A percentile compares a stretch with the other conserved stretches of the same genome.
These are phyloP conservation scores for Athrips mouffetella DNA, from an alignment of 2,888 invertebrate species.

Conservation along the genomic window DNA sequence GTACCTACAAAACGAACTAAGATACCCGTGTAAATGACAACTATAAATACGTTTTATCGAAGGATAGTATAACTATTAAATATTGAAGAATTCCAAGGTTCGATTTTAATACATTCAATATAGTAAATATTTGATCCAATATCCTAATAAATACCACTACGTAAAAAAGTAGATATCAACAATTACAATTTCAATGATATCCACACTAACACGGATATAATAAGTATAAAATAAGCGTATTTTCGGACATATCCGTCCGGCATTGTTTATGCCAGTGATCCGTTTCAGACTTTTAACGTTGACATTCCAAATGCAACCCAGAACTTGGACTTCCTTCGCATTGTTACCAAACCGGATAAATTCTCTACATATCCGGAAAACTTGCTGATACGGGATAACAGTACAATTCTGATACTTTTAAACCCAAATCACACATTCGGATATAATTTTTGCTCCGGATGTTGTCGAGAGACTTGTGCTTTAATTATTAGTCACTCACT, in stretches of 20 bases:
- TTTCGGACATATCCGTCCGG: constrained; percentile 67
- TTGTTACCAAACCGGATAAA: neutral
- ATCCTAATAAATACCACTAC: constrained; percentile 55
- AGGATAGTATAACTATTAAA: constrained; percentile 27
- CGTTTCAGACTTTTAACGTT: constrained; percentile 70
- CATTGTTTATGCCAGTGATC: constrained; percentile 55
- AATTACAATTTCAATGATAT: constrained; percentile 57
- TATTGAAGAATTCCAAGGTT: constrained; percentile 42
- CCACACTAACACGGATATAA: constrained; percentile 69
- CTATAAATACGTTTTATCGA: constrained; percentile 27
- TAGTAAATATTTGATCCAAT: constrained; percentile 43
- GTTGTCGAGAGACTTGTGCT: no score
- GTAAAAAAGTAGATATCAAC: constrained; percentile 68
- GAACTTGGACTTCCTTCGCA: constrained; percentile 20
- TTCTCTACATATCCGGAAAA: neutral
- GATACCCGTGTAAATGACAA: constrained; percentile 45
- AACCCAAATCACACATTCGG: no score
- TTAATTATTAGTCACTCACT: no score
- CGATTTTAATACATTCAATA: constrained; percentile 45
- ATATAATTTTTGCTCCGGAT: no score
- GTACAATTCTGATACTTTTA: neutral
- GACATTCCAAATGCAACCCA: constrained; percentile 38
- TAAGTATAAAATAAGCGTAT: constrained; percentile 76
- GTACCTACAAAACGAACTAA: constrained; percentile 35
- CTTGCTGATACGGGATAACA: neutral